Base-by-base conservation (phyloP, 2,113 vertebrate genomes). In the Labrus mixtus region DNA sequence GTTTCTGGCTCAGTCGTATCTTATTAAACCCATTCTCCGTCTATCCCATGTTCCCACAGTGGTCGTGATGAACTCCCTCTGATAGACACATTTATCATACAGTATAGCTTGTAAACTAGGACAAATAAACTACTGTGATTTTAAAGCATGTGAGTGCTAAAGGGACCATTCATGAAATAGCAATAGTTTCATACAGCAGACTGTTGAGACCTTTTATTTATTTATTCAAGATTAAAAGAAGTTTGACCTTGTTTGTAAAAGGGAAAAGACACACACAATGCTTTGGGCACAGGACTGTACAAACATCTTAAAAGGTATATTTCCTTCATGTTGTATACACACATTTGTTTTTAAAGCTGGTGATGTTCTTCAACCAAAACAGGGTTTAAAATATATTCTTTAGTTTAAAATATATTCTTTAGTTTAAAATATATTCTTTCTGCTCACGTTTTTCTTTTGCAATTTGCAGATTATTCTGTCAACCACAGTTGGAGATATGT, bases 201-300 rank as follows among this genome's bases (percentile, higher is more conserved):
- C 15, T 50, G 60, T 58, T 70, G 10, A 4, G 5, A 23, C 65
- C 25, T 23, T 12, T 16, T 41, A 41, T 41, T 41, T 41, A 41
- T 41, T 9, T 11, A 6, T 41, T 41, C 11, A 33, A 50, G 37
- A 39, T 7, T 33, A 20, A 41, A 50, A 17, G 13, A 6, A 29
- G 9, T 51, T 74, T 62, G 29, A 33, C 29, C 29, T 33, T 33
- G 29, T 33, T 33, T 33, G 29, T 33, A 33, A 33, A 33, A 13
- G 22, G 22, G 1, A 10, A 19, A 63, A 25, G 13, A 65, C 8
- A 39, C 5, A 51, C 1, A 37, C 29, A 68, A 69, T 70, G 54
- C 58, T 58, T 79, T 64, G 48, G 57, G 60, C 50, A 83, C 41
- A 56, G n/a, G 23, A 75, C 72, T 76, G 59, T 67, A 62, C 36